phyloP scores from a whole-genome alignment of 2,888 invertebrate species.

The Rapana venosa region DNA sequence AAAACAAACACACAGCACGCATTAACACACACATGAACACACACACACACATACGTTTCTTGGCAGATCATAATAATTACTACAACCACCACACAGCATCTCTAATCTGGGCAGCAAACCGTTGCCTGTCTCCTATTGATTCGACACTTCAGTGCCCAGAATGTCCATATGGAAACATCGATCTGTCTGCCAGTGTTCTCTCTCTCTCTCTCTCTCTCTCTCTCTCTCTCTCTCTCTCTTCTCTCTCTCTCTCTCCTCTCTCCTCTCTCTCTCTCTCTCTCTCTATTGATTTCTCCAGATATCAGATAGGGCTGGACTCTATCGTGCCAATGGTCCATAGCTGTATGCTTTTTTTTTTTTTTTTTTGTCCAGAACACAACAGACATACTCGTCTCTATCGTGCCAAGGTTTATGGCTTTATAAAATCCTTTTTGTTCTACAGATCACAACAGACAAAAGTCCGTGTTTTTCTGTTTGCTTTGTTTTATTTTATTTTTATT shows the following conservation, averaged over 20 bases:
- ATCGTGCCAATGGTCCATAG: too few relatives aligned
- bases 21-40: not conserved
- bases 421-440: too few relatives aligned
- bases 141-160: not conserved
- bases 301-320: too few relatives aligned
- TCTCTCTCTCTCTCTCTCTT: not conserved
- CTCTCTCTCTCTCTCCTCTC: not conserved
- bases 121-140: not conserved
- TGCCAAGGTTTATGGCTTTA: too few relatives aligned
- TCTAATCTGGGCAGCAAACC: not conserved
- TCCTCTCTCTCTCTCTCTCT: not conserved
- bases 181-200: not conserved
- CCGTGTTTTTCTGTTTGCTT: too few relatives aligned
- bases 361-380: too few relatives aligned
- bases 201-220: not conserved
- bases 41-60: not conserved
- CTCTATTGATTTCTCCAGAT: not conserved
- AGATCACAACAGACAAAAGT: too few relatives aligned
- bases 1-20: not conserved
- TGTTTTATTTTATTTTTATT: too few relatives aligned
- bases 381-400: too few relatives aligned
- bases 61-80: too few relatives aligned
- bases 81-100: not conserved
- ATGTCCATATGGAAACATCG: not conserved
- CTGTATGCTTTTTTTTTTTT: too few relatives aligned